These are phyloP conservation scores for Anseranas semipalmata DNA, from an alignment of 2,113 vertebrate genomes.

Conservation along the genomic window DNA sequence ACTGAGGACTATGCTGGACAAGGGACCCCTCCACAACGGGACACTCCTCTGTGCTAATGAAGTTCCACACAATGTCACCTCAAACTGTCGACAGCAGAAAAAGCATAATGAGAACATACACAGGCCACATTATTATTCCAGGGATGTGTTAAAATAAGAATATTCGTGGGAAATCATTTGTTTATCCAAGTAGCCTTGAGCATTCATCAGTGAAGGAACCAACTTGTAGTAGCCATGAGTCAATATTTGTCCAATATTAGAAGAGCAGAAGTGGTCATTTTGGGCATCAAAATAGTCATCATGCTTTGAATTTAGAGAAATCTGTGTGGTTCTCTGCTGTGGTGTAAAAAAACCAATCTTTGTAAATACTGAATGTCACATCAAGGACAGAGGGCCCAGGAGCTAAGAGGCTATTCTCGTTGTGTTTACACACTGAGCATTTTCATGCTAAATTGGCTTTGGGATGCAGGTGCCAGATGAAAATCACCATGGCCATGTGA, in stretches of 20 bases:
- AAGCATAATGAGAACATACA: background rate
- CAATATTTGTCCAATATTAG: constrained; percentile 39
- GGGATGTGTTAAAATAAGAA: constrained; percentile 14
- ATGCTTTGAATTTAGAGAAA: background rate
- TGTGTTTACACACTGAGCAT: background rate
- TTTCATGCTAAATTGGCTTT: background rate
- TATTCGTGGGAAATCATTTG: constrained; percentile 61
- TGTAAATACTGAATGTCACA: background rate
- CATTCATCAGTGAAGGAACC: constrained; percentile 22
- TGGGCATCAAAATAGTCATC: background rate
- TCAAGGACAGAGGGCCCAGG: background rate
- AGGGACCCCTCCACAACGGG: background rate
- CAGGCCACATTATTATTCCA: background rate
- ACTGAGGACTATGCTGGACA: background rate
- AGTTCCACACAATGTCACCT: constrained; percentile 21
- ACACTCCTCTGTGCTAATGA: background rate
- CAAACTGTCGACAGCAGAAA: background rate
- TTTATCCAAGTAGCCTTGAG: constrained; percentile 63
- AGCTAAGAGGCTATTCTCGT: background rate
- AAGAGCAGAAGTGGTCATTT: background rate
- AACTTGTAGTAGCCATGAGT: background rate
- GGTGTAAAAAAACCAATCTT: background rate
- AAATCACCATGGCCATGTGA: background rate
- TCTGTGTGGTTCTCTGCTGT: background rate
- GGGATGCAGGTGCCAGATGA: constrained; percentile 40